Percentiles rank a stretch among this genome's conserved stretches.
Conservation (phyloP, 2,113 vertebrate species). For the Cervus canadensis region DNA sequence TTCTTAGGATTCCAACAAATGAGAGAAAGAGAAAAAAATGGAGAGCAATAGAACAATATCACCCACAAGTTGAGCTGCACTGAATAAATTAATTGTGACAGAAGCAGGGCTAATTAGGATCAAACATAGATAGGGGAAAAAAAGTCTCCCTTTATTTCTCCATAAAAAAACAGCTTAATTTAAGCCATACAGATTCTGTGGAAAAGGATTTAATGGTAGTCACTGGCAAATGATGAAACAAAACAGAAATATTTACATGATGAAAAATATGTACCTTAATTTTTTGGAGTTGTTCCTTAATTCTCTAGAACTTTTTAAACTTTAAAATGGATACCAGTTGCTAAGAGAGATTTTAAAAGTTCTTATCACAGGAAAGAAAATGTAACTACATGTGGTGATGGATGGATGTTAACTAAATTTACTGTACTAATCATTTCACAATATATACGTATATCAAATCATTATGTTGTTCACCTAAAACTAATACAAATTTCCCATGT, state of each 20-base stretch:
- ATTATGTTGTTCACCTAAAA: not conserved
- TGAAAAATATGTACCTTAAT: not conserved
- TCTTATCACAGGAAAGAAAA: not conserved
- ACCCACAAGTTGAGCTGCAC: not conserved
- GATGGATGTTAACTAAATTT: not conserved
- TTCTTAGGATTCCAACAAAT: slow-evolving; percentile 9
- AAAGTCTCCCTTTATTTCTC: not conserved
- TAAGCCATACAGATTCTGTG: not conserved
- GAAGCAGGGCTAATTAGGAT: slow-evolving; percentile 56
- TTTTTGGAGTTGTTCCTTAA: not conserved
- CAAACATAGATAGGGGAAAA: not conserved
- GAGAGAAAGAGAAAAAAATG: not conserved
- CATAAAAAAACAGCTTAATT: not conserved
- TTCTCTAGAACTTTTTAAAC: slow-evolving; percentile 10
- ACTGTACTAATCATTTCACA: not conserved
- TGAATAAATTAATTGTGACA: slow-evolving; percentile 47
- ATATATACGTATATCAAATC: not conserved
- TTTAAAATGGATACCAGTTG: not conserved
- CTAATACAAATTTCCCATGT: not conserved
- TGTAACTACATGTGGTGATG: not conserved
- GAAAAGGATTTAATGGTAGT: not conserved
- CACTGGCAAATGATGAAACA: slow-evolving; percentile 32
- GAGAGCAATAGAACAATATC: slow-evolving; percentile 11
- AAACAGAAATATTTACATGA: slow-evolving; percentile 17
- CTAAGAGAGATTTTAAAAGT: not conserved